Percentiles rank a stretch among this genome's conserved stretches.
Conservation (phyloP, 2,113 vertebrate genomes). For the Cinclus cinclus region DNA sequence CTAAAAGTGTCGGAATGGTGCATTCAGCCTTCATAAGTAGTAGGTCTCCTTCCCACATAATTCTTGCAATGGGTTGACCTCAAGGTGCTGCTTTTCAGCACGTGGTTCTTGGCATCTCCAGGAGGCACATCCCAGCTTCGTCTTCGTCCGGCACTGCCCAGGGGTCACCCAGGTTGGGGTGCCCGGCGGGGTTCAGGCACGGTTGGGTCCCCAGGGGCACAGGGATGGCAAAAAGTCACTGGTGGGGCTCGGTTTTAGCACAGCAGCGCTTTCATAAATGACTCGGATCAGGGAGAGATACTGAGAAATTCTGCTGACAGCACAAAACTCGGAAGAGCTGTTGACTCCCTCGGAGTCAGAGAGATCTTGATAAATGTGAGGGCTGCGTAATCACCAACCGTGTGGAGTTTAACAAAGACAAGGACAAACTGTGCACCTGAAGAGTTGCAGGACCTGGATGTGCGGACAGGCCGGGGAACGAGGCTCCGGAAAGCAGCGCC, state of each 20-base stretch:
- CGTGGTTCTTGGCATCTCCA: neutral
- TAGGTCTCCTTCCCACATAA: neutral
- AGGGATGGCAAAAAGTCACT: neutral
- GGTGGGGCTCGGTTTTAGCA: accelerated
- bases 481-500: neutral
- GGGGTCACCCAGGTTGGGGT: neutral
- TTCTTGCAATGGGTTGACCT: neutral
- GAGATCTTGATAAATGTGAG: neutral
- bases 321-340: neutral
- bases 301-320: neutral
- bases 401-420: neutral
- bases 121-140: neutral
- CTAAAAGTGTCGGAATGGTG: neutral
- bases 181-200: neutral
- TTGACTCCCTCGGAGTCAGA: neutral
- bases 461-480: accelerated
- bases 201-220: neutral
- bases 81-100: neutral
- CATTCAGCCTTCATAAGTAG: neutral
- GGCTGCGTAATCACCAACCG: neutral
- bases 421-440: neutral
- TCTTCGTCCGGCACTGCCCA: neutral
- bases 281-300: neutral
- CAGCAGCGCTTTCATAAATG: neutral
- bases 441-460: neutral